phyloP scores from a whole-genome alignment of 1,140 invertebrate species.

The Diabrotica undecimpunctata region DNA sequence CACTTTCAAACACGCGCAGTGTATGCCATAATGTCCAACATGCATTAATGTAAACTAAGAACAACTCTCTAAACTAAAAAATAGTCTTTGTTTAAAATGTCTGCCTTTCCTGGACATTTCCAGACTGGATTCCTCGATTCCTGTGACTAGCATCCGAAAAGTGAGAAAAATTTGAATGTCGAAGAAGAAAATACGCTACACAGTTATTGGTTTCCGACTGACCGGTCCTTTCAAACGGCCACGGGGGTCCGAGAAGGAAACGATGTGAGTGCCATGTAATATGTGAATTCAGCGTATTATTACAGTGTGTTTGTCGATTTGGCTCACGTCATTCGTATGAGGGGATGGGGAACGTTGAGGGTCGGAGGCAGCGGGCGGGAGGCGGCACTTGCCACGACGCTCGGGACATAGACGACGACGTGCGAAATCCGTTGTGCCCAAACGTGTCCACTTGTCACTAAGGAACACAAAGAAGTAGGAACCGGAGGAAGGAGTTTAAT shows the following conservation, averaged over 20 bases:
- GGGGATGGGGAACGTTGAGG: neutral
- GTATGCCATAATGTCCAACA: no score
- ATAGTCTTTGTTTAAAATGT: no score
- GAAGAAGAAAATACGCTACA: slow-evolving; percentile 19
- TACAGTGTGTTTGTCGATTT: slow-evolving; percentile 28
- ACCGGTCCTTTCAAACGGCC: slow-evolving; percentile 20
- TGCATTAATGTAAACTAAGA: no score
- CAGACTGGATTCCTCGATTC: neutral
- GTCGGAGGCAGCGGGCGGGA: slow-evolving; percentile 6
- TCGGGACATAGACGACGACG: slow-evolving; percentile 13
- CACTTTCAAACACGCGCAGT: no score
- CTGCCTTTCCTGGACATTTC: no score
- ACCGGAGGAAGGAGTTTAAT: neutral
- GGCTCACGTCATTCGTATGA: slow-evolving; percentile 25
- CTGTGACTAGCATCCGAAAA: neutral
- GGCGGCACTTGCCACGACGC: slow-evolving; percentile 21
- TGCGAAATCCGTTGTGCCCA: slow-evolving; percentile 30
- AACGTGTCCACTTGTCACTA: slow-evolving; percentile 37
- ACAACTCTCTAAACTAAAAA: no score
- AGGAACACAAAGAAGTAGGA: slow-evolving; percentile 9
- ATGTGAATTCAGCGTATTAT: slow-evolving; percentile 36
- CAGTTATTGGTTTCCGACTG: slow-evolving; percentile 35
- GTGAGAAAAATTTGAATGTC: slow-evolving; percentile 16
- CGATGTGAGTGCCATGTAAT: slow-evolving; percentile 26
- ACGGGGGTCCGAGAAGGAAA: slow-evolving; percentile 10